Evolutionary conservation across 2,113 vertebrate species (phyloP), one percentile per base, ranked within the genome.

Genomic region (Oreamnos americanus): DNA sequence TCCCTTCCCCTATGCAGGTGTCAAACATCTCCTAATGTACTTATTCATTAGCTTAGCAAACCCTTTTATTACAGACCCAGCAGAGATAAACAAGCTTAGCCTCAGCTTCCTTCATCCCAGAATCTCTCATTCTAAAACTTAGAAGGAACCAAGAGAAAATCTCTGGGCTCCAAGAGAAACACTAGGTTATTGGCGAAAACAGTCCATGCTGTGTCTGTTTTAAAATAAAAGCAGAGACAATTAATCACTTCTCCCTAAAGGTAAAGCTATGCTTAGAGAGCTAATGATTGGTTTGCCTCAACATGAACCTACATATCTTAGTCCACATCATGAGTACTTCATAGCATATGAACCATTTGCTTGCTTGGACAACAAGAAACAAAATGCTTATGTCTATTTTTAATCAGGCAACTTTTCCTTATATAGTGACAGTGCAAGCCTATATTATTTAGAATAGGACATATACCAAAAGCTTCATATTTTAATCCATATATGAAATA

Each of bases 11-110:
- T 57, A 28, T 30, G 19, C 30, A 92, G 53, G 43, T 88, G 51
- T 81, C 95, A 82, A 95, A 89, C 51, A 91, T 49, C 86, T 86
- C 82, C 71, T 82, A 62, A 87, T 84, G 3, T 91, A 86, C 82
- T 95, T 94, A 74, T 53, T 96, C 91, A 83, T 91, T 96, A 96
- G 55, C 86, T 98, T 71, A 93, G 43, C 43, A 88, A 96, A 92
- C 43, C 25, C 58, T 78, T 95, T 97, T 55, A 87, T 81, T 78
- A 92, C 7, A 91, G 33, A 89, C 26, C 67, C 62, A 91, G 47
- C n/a, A 71, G 57, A 86, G 76, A 94, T 60, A 92, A 95, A 93
- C 26, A 82, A 57, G 60, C 39, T 92, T 28, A 43, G 76, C n/a
- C 36, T 78, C 82, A 87, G 43, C 74, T 43, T 87, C 83, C 62